phyloP scores from a whole-genome alignment of 2,797 vertebrate genomes.

The Schizopygopsis malacanthus region DNA sequence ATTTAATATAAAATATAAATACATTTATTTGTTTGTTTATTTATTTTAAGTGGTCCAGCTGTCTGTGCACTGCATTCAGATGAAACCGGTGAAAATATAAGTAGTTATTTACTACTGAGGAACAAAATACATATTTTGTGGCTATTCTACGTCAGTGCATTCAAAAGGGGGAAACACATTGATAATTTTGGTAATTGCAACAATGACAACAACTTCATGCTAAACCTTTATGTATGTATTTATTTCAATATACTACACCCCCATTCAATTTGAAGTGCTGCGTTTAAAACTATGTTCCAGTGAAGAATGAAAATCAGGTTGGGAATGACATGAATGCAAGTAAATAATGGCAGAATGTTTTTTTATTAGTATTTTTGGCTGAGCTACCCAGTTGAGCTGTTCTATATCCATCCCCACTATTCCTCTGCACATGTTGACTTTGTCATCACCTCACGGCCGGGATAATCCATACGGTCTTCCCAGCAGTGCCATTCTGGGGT shows the following conservation, averaged over 20 bases:
- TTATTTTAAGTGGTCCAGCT: background rate
- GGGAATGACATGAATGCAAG: background rate
- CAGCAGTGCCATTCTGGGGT: slow-evolving; percentile 8
- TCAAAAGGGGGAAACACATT: background rate
- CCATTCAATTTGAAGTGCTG: background rate
- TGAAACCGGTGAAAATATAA: background rate
- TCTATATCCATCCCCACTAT: slow-evolving; percentile 18
- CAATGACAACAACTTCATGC: background rate
- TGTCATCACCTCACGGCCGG: background rate
- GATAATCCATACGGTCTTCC: slow-evolving; percentile 25
- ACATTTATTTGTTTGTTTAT: too few relatives aligned
- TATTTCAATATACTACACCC: background rate
- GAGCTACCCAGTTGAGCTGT: background rate
- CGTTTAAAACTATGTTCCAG: background rate
- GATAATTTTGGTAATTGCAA: background rate
- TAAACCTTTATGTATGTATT: background rate
- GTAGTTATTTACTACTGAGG: background rate
- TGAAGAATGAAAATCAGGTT: background rate
- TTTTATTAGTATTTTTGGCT: background rate
- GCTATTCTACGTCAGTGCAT: background rate
- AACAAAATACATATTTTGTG: background rate
- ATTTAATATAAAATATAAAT: too few relatives aligned
- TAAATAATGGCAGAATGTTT: background rate
- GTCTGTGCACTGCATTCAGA: background rate
- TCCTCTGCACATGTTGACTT: slow-evolving; percentile 11